Percentiles rank a stretch among this genome's conserved stretches.
Evolutionary conservation across 2,113 vertebrate species (phyloP).

Genomic region (Miniopterus natalensis): DNA sequence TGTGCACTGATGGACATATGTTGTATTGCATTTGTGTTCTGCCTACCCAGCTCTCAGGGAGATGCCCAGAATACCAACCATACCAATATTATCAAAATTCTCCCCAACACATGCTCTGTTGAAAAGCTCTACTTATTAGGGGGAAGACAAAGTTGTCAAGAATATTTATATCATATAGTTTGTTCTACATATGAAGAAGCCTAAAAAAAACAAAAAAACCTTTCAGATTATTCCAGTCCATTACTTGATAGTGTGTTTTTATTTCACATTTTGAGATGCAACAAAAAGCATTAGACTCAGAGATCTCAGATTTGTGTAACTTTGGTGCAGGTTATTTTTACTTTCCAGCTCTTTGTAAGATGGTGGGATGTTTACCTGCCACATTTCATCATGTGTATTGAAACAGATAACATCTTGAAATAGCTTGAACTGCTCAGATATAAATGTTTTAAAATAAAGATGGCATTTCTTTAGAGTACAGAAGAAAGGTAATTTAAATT

Average conservation of each 20-base stretch:
- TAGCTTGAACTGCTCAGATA: slow-evolving; percentile 51
- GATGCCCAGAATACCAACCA: neutral
- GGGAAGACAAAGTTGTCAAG: slow-evolving; percentile 31
- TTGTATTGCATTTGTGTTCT: neutral
- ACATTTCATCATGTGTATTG: slow-evolving; percentile 18
- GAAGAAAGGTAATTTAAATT: slow-evolving; percentile 72
- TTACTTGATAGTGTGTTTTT: slow-evolving; percentile 24
- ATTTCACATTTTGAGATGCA: slow-evolving; percentile 55
- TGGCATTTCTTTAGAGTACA: slow-evolving; percentile 63
- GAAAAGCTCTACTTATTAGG: neutral
- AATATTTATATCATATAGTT: slow-evolving; percentile 48
- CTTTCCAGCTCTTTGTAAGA: neutral
- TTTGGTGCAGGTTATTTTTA: neutral
- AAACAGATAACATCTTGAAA: slow-evolving; percentile 67
- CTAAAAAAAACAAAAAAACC: slow-evolving; percentile 1
- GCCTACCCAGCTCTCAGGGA: neutral
- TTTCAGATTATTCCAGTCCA: slow-evolving; percentile 16
- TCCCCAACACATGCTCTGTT: neutral
- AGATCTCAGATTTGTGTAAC: slow-evolving; percentile 16
- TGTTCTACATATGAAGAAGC: neutral
- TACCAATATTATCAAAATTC: neutral
- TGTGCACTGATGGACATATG: neutral
- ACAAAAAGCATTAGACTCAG: slow-evolving; percentile 17
- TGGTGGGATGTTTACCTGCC: neutral
- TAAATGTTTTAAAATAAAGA: slow-evolving; percentile 72